Conservation (phyloP, 1,140 invertebrate genomes). For the Drosophila sucinea region DNA sequence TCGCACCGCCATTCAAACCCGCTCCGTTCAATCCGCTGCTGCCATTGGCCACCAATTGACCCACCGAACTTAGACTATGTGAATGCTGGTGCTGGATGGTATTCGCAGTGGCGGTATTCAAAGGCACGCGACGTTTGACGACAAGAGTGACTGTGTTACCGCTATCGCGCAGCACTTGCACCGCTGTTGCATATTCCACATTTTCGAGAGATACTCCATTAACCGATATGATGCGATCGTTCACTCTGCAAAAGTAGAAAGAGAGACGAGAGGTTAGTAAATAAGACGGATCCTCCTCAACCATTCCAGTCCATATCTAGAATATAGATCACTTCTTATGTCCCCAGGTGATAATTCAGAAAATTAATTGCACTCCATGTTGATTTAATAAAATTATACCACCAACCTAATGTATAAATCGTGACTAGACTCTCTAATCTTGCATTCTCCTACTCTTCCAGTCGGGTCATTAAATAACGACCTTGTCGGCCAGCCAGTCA, state of each 20-base stretch:
- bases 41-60: slow-evolving; percentile 54
- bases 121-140: slow-evolving; percentile 89
- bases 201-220: slow-evolving; percentile 98
- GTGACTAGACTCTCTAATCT: slow-evolving; percentile 44
- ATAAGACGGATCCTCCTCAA: background rate
- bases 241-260: slow-evolving; percentile 89
- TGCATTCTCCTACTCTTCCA: slow-evolving; percentile 4
- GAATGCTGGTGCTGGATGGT: slow-evolving; percentile 84
- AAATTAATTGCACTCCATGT: slow-evolving; percentile 27
- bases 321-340: slow-evolving; percentile 30
- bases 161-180: slow-evolving; percentile 94
- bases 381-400: slow-evolving; percentile 15
- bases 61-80: slow-evolving; percentile 83
- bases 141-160: slow-evolving; percentile 95
- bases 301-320: slow-evolving; percentile 12
- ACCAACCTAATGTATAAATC: slow-evolving; percentile 42
- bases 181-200: slow-evolving; percentile 97
- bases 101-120: slow-evolving; percentile 48
- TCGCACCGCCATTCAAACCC: slow-evolving; percentile 35
- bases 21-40: slow-evolving; percentile 25
- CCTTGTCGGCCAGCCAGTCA: slow-evolving; percentile 47
- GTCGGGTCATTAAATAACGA: slow-evolving; percentile 56
- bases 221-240: slow-evolving; percentile 98
- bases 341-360: background rate
- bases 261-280: no score